phyloP scores from a whole-genome alignment of 1,140 invertebrate genomes.

The Bombus confusus region DNA sequence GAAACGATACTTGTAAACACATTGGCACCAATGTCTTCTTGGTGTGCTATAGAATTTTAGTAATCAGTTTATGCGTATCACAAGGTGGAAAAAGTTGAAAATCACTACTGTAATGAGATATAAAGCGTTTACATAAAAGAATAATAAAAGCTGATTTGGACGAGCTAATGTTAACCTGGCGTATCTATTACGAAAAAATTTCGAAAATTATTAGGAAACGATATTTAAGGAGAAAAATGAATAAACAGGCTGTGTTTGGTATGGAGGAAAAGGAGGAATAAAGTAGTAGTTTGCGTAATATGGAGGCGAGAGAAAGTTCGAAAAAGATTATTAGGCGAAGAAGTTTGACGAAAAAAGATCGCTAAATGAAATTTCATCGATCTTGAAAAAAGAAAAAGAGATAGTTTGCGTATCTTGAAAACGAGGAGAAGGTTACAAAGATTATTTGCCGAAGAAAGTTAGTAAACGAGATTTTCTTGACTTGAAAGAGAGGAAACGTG shows the following conservation, averaged over 20 bases:
- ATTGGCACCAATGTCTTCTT: no score
- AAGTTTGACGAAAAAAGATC: background rate
- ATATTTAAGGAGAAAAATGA: background rate
- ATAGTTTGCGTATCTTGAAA: background rate
- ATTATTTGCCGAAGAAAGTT: background rate
- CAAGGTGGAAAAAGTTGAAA: no score
- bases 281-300: background rate
- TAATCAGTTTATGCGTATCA: no score
- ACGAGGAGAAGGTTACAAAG: background rate
- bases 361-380: background rate
- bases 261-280: background rate
- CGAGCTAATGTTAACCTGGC: no score
- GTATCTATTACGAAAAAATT: background rate
- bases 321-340: background rate
- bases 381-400: background rate
- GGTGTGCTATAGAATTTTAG: no score
- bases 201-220: background rate
- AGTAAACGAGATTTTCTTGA: no score
- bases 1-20: no score
- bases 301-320: background rate
- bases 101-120: no score
- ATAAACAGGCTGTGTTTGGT: background rate
- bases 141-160: no score
- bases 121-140: no score
- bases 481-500: no score